These are phyloP conservation scores for Agriotes lineatus DNA, from an alignment of 2,888 invertebrate genomes.

Conservation along the genomic window DNA sequence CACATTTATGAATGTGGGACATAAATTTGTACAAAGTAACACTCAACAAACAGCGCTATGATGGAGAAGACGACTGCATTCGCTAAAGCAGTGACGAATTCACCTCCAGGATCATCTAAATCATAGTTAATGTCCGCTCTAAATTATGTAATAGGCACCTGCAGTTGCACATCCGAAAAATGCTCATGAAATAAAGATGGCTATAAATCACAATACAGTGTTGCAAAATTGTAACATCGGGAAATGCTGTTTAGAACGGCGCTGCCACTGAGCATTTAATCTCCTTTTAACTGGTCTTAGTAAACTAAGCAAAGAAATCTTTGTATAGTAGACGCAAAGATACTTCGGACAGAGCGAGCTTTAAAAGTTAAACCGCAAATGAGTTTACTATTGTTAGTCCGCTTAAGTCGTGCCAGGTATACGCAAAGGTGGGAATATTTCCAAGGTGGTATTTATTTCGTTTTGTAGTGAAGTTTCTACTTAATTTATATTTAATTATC, in stretches of 20 bases:
- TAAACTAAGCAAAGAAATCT: no score
- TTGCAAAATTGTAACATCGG: neutral
- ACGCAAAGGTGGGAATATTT: no score
- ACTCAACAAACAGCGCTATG: constrained; percentile 1
- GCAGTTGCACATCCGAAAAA: constrained; percentile 12
- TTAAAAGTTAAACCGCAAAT: no score
- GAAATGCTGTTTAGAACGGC: neutral
- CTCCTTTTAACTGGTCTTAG: no score
- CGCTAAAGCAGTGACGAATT: neutral
- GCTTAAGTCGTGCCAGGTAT: no score
- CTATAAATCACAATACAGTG: constrained; percentile 4
- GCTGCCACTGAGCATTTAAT: neutral
- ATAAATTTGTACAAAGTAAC: constrained; percentile 22
- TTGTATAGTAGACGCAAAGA: no score
- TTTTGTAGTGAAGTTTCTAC: no score
- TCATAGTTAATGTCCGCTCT: constrained; percentile 5
- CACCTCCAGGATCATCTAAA: neutral
- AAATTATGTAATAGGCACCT: constrained; percentile 9
- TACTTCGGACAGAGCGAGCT: no score
- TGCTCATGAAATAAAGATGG: constrained; percentile 13
- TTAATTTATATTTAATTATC: no score
- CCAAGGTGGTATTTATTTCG: no score
- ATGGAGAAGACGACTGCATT: neutral
- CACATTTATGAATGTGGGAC: constrained; percentile 10
- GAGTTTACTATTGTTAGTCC: no score